Conservation (phyloP, 2,888 invertebrate genomes). For the Alviniconcha strummeri region DNA sequence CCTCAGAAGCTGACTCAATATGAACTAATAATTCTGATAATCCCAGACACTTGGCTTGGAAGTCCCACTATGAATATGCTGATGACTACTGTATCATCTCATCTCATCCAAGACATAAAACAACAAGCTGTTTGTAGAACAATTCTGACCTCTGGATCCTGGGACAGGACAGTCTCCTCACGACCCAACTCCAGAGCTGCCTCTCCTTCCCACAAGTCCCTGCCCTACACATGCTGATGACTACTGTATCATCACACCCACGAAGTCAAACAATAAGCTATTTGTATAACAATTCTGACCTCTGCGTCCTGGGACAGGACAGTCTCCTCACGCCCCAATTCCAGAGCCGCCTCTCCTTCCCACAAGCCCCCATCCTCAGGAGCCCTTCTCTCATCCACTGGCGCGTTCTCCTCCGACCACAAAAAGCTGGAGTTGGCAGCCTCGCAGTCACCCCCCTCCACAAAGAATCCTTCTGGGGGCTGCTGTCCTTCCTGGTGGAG, state of each 20-base stretch:
- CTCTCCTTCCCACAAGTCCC: neutral
- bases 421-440: constrained; percentile 31
- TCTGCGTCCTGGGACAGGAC: neutral
- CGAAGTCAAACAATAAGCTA: too few species aligned
- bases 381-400: neutral
- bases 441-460: neutral
- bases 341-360: neutral
- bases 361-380: neutral
- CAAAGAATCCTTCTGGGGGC: neutral
- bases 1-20: too few species aligned
- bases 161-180: neutral
- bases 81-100: too few species aligned
- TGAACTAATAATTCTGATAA: too few species aligned
- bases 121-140: too few species aligned
- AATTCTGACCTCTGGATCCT: constrained; percentile 1
- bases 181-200: neutral
- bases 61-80: too few species aligned
- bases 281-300: neutral
- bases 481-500: too few species aligned
- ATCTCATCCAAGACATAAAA: too few species aligned
- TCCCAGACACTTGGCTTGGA: too few species aligned
- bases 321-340: neutral
- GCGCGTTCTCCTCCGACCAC: constrained; percentile 36
- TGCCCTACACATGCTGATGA: too few species aligned
- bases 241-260: too few species aligned